These are phyloP conservation scores for Machimus rusticus DNA, from an alignment of 2,888 invertebrate genomes.

Conservation along the genomic window DNA sequence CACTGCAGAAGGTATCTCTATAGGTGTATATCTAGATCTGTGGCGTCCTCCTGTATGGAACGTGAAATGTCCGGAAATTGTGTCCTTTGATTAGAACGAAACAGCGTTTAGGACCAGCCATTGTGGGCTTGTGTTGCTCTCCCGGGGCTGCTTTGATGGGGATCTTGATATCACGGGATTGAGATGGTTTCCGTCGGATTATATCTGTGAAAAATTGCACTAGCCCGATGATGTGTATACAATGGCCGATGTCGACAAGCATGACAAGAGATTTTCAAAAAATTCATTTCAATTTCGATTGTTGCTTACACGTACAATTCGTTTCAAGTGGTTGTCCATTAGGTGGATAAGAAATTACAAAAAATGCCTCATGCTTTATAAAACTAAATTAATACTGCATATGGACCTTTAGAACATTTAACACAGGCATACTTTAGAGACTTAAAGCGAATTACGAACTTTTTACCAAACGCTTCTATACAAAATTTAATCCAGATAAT, in stretches of 20 bases:
- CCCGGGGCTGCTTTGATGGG: not conserved
- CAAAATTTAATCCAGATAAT: too few species aligned
- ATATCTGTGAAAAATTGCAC: conserved; percentile 1
- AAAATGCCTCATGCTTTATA: too few species aligned
- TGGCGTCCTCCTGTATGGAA: not conserved
- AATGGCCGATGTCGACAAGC: not conserved
- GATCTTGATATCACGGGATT: not conserved
- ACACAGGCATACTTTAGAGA: too few species aligned
- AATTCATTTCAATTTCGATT: not conserved
- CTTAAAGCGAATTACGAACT: too few species aligned
- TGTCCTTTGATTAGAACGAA: conserved; percentile 31
- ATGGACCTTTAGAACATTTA: too few species aligned
- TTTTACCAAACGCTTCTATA: too few species aligned
- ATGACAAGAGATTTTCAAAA: not conserved
- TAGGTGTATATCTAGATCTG: conserved; percentile 4
- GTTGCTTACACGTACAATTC: not conserved
- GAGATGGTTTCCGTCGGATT: conserved; percentile 3
- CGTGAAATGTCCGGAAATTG: conserved; percentile 34
- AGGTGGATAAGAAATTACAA: not conserved
- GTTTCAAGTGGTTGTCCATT: too few species aligned
- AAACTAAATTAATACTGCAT: too few species aligned
- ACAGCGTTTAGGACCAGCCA: not conserved
- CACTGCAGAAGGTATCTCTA: not conserved
- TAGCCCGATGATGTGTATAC: not conserved
- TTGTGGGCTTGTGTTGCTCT: conserved; percentile 11